Evolutionary conservation across 2,113 vertebrate genomes (phyloP).

Genomic region (Amphiprion percula): DNA sequence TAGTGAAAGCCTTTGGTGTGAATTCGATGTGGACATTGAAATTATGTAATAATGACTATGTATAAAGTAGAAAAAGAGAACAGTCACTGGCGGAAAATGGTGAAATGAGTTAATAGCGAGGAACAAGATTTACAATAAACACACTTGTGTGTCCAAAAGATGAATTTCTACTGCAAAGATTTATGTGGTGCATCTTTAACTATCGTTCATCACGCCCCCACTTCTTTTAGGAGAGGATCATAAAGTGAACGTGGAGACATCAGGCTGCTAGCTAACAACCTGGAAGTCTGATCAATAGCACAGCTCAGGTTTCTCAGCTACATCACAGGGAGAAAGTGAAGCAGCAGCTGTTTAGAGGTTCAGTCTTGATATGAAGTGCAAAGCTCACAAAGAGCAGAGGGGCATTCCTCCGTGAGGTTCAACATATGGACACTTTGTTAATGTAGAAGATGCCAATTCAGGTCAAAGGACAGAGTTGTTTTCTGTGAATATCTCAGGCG

Average conservation of each 20-base stretch:
- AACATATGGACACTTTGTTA: constrained; percentile 50
- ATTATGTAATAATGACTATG: constrained; percentile 28
- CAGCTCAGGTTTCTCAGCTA: constrained; percentile 75
- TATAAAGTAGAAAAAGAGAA: constrained; percentile 34
- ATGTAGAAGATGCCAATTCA: constrained; percentile 22
- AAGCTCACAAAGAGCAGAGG: constrained; percentile 41
- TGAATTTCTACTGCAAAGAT: constrained; percentile 53
- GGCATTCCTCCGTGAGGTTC: constrained; percentile 24
- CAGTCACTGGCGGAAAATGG: background rate
- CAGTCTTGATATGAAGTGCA: constrained; percentile 55
- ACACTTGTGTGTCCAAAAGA: constrained; percentile 17
- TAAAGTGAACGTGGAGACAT: constrained; percentile 73
- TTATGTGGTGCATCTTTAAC: constrained; percentile 42
- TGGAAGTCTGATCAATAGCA: constrained; percentile 77
- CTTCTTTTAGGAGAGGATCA: constrained; percentile 63
- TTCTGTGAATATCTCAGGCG: background rate
- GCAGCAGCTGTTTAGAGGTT: constrained; percentile 75
- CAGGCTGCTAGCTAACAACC: constrained; percentile 76
- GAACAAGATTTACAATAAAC: constrained; percentile 39
- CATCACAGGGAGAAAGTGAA: constrained; percentile 66
- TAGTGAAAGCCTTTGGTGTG: constrained; percentile 1
- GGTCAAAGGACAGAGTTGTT: background rate
- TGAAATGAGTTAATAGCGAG: constrained; percentile 13
- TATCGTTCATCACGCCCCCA: constrained; percentile 61
- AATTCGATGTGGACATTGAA: constrained; percentile 9